phyloP scores from a whole-genome alignment of 1,140 invertebrate genomes.

The Hycleus phaleratus region DNA sequence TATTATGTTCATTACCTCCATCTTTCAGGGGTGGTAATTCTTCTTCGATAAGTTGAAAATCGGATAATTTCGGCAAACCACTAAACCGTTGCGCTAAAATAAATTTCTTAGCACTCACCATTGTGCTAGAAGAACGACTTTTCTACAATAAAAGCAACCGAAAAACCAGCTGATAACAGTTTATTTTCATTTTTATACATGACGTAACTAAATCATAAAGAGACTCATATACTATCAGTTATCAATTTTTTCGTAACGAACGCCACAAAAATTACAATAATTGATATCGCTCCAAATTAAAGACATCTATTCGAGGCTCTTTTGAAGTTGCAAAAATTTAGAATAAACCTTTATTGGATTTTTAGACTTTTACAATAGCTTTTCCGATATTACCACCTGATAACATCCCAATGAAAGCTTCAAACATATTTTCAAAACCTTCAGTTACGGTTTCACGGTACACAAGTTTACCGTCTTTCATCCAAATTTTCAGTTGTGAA shows the following conservation, averaged over 20 bases:
- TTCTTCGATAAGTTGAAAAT: slow-evolving; percentile 58
- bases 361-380: slow-evolving; percentile 45
- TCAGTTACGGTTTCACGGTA: slow-evolving; percentile 52
- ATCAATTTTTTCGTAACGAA: too few species aligned
- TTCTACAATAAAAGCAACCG: too few species aligned
- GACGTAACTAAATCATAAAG: too few species aligned
- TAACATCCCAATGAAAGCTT: slow-evolving; percentile 57
- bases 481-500: slow-evolving; percentile 48
- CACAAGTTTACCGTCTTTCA: slow-evolving; percentile 51
- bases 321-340: slow-evolving; percentile 17
- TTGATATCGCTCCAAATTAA: too few species aligned
- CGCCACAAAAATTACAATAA: too few species aligned
- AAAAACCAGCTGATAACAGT: too few species aligned
- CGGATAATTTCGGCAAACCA: slow-evolving; percentile 53
- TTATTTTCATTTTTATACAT: too few species aligned
- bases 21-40: slow-evolving; percentile 53
- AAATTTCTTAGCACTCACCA: slow-evolving; percentile 52
- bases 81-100: slow-evolving; percentile 55
- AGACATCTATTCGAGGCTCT: too few species aligned
- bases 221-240: too few species aligned
- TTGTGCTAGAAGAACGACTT: slow-evolving; percentile 21
- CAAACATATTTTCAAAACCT: slow-evolving; percentile 57
- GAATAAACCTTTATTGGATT: neutral
- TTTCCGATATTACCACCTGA: slow-evolving; percentile 57
- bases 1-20: slow-evolving; percentile 43